Base-by-base conservation (phyloP, 2,113 vertebrate genomes). In the Sphyrna mokarran region DNA sequence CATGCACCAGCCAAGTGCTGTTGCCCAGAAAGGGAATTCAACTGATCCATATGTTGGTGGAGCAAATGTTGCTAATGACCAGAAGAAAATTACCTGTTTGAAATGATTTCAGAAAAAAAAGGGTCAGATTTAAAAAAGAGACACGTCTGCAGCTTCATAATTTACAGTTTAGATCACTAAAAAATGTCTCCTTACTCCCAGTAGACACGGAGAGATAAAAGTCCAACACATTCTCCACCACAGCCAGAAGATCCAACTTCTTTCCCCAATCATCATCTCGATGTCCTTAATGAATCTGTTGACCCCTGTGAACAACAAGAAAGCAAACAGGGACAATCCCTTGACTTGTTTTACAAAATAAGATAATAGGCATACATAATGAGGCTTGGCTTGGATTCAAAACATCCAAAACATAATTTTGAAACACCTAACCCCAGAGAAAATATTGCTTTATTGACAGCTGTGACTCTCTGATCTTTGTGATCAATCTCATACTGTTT, bases 181-280 rank as follows among this genome's bases (percentile, higher is more conserved):
- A 61, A 33, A 11, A 61, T 6, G 5, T 61, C 54, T 95, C 97
- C 98, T 97, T 97, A 99, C 99, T 96, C 96, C 69, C 90, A 99
- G 96, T 95, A 99, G 96, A 23, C 97, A 95, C 63, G 99, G 99
- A 1, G 98, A 98, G 96, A 99, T 69, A 61, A 98, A 97, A 96
- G 98, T 99, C 99, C 99, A 99, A 96, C 98, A 99, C 0, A 96
- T 40, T 97, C 97, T 98, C 99, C 99, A 99, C 98, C 98, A 99
- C n/a, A 99, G 86, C 99, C 99, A 99, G 97, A 99, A 99, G 22
- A 58, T 23, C 94, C 96, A 91, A n/a, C 96, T 97, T 97, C 98
- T 99, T 63, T 97, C 97, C 68, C 99, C 99, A 95, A 99, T 98
- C 99, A 99, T 99, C 99, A 99, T 99, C 97, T 99, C 99, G 95